Conservation (phyloP, 2,797 vertebrate genomes). For the Iguana delicatissima region DNA sequence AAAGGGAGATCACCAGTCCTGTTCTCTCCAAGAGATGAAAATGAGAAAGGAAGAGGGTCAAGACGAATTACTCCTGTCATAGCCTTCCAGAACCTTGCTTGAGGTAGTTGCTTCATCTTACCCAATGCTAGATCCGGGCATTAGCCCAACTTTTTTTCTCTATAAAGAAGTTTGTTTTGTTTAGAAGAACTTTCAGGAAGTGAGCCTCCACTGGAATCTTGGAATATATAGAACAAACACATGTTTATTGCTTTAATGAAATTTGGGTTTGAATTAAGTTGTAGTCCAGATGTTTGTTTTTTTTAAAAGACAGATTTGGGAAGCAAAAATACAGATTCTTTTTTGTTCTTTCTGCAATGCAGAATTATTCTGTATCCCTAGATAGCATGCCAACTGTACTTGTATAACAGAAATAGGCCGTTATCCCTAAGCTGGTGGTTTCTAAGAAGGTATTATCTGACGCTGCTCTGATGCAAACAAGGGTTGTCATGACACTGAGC, state of each 20-base stretch:
- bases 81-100: neutral
- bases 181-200: neutral
- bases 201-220: neutral
- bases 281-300: neutral
- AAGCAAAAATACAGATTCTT: neutral
- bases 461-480: neutral
- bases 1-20: neutral
- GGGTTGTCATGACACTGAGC: conserved; percentile 31
- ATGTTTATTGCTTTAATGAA: neutral
- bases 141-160: neutral
- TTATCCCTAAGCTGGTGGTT: neutral
- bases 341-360: no score
- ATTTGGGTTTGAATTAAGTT: neutral
- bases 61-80: neutral
- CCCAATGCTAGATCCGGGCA: neutral
- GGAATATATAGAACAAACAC: neutral
- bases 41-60: no score
- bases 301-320: neutral
- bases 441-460: conserved; percentile 29
- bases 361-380: neutral
- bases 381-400: neutral
- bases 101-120: neutral
- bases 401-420: neutral
- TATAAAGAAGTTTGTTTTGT: neutral
- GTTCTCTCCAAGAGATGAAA: neutral